These are phyloP conservation scores for Hemicentrotus pulcherrimus DNA, from an alignment of 35 echinoderm and acorn worm genomes.

Conservation along the genomic window DNA sequence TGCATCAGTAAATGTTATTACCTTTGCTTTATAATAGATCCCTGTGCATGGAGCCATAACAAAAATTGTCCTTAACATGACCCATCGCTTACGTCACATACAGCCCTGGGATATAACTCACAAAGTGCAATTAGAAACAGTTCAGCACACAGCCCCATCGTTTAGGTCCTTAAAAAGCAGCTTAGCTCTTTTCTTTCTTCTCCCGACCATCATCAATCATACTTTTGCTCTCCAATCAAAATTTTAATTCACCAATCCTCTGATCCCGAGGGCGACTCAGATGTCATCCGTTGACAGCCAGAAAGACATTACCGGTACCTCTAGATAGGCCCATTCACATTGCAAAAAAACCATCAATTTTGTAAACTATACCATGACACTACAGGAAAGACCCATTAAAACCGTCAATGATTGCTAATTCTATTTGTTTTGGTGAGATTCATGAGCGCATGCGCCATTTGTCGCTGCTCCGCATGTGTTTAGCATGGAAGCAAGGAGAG, in stretches of 20 bases:
- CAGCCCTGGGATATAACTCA: not conserved
- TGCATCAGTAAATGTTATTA: not conserved
- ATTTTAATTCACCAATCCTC: not conserved
- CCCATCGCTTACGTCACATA: not conserved
- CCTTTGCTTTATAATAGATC: not conserved
- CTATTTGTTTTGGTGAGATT: too few species aligned
- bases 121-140: conserved; percentile 3
- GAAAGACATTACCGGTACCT: too few species aligned
- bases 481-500: too few species aligned
- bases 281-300: not conserved
- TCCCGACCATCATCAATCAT: not conserved
- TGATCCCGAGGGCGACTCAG: not conserved
- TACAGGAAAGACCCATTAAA: too few species aligned
- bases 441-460: too few species aligned
- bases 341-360: too few species aligned
- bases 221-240: not conserved
- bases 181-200: not conserved
- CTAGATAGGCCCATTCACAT: too few species aligned
- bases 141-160: not conserved
- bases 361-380: too few species aligned
- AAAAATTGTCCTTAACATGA: not conserved
- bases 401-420: too few species aligned
- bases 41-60: not conserved
- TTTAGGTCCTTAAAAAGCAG: not conserved
- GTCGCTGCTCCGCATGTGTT: too few species aligned